These are phyloP conservation scores for Leucoraja ocellata DNA, from an alignment of 2,797 vertebrate genomes.

Conservation along the genomic window DNA sequence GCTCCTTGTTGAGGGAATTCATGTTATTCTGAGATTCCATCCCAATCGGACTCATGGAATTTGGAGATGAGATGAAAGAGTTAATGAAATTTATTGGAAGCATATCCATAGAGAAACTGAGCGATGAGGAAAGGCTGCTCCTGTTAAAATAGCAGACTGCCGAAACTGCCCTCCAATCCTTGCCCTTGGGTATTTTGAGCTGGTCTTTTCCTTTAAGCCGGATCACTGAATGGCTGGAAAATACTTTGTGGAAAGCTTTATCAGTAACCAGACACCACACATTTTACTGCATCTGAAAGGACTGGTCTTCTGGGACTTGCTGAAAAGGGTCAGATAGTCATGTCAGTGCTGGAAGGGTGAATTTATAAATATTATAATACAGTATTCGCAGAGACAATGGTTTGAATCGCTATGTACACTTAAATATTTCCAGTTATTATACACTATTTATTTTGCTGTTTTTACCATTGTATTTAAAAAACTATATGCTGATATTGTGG, in stretches of 20 bases:
- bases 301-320: constrained; percentile 12
- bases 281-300: constrained; percentile 33
- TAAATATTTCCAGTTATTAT: constrained; percentile 34
- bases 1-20: constrained; percentile 46
- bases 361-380: constrained; percentile 36
- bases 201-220: background rate
- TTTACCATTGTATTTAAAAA: constrained; percentile 33
- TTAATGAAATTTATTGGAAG: constrained; percentile 82
- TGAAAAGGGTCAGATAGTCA: constrained; percentile 34
- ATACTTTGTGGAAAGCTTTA: background rate
- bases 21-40: constrained; percentile 77
- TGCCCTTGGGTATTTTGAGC: background rate
- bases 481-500: constrained; percentile 31
- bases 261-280: constrained; percentile 29
- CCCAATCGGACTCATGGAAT: constrained; percentile 55
- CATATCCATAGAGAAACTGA: constrained; percentile 72
- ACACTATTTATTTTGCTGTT: constrained; percentile 36
- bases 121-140: constrained; percentile 43
- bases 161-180: background rate
- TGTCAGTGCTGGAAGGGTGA: constrained; percentile 31
- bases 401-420: constrained; percentile 36
- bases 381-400: constrained; percentile 32
- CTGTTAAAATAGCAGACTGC: constrained; percentile 56
- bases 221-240: constrained; percentile 8
- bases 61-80: constrained; percentile 70